Conservation (phyloP, 2,888 invertebrate species). For the Yponomeuta cagnagella region DNA sequence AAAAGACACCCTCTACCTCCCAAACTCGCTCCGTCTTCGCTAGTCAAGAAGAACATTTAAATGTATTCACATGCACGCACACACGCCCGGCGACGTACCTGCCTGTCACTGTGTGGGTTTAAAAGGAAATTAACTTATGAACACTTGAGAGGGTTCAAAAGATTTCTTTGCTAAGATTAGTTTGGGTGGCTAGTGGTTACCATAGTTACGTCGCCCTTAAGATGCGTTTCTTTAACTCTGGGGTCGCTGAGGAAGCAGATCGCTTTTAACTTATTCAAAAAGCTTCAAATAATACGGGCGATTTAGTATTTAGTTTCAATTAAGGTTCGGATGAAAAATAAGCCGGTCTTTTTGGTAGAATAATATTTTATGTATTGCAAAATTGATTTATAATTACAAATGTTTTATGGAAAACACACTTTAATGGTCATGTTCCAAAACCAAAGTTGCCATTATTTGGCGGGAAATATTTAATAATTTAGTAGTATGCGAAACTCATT, state of each 20-base stretch:
- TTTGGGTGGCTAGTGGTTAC: slow-evolving; percentile 2
- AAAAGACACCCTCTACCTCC: neutral
- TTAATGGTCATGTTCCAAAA: no score
- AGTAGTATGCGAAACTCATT: no score
- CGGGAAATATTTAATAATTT: no score
- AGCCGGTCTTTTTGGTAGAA: no score
- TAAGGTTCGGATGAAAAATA: neutral
- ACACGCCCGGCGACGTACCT: slow-evolving; percentile 8
- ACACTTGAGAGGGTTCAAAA: slow-evolving; percentile 27
- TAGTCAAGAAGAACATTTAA: slow-evolving; percentile 18
- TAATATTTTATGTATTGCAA: no score
- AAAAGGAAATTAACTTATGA: slow-evolving; percentile 30
- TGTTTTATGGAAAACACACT: no score
- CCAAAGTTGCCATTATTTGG: no score
- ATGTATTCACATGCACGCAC: slow-evolving; percentile 17
- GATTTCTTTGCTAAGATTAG: slow-evolving; percentile 25
- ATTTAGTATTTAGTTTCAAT: neutral
- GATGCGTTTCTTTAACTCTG: neutral
- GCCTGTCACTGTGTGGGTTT: slow-evolving; percentile 14
- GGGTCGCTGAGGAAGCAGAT: neutral
- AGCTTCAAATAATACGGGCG: neutral
- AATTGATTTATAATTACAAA: no score
- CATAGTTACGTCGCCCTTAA: slow-evolving; percentile 1
- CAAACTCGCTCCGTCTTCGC: slow-evolving; percentile 4
- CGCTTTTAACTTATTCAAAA: neutral